Evolutionary conservation across 2,888 invertebrate species (phyloP).

Genomic region (Allygus modestus): DNA sequence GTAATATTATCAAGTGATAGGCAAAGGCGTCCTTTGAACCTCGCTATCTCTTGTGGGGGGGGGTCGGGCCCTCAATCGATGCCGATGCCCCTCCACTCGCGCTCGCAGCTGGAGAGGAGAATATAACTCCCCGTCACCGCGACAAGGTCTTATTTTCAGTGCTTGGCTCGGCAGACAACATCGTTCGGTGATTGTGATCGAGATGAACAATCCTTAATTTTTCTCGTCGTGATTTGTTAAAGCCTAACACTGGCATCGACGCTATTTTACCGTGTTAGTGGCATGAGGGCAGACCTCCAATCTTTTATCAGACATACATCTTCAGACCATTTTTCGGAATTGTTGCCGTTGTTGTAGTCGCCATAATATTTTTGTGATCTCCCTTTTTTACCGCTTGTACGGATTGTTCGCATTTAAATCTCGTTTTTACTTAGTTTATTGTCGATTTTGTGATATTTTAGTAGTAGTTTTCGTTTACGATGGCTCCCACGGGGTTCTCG

Average conservation of each 20-base stretch:
- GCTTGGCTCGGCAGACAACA: conserved; percentile 20
- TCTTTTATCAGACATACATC: conserved; percentile 88
- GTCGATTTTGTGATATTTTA: conserved; percentile 31
- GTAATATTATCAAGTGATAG: conserved; percentile 9
- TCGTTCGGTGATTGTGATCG: conserved; percentile 11
- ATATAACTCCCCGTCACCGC: neutral
- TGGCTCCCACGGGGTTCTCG: conserved; percentile 56
- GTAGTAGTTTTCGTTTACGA: conserved; percentile 17
- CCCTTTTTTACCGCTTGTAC: conserved; percentile 51
- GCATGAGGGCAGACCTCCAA: conserved; percentile 87
- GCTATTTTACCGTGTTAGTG: conserved; percentile 72
- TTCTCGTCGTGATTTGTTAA: neutral
- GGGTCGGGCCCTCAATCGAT: neutral
- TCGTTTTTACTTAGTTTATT: conserved; percentile 24
- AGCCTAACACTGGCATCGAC: conserved; percentile 64
- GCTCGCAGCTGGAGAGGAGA: conserved; percentile 5
- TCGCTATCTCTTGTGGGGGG: neutral
- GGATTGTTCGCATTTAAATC: conserved; percentile 57
- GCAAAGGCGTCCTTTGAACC: conserved; percentile 33
- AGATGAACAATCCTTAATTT: conserved; percentile 26
- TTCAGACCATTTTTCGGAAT: conserved; percentile 87
- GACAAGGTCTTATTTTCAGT: conserved; percentile 19
- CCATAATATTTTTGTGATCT: conserved; percentile 57
- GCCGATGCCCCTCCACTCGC: neutral
- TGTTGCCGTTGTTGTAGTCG: conserved; percentile 56